Evolutionary conservation across 2,797 vertebrate species (phyloP).

Genomic region (Pogonophryne albipinna): DNA sequence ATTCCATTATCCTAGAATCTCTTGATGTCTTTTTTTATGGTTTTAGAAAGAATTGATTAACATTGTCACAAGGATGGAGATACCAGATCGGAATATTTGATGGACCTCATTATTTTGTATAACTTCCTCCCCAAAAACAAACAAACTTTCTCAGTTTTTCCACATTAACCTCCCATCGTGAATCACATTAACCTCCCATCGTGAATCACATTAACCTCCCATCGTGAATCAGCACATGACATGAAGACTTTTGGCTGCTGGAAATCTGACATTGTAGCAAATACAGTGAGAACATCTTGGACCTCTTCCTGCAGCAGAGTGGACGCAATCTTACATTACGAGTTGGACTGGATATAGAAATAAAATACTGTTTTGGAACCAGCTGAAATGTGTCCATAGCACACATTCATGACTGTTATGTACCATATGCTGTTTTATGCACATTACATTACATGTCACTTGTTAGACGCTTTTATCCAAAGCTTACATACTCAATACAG

Average conservation of each 20-base stretch:
- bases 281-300: background rate
- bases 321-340: background rate
- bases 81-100: background rate
- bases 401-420: background rate
- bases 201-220: no score
- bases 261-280: background rate
- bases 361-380: background rate
- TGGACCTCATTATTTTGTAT: background rate
- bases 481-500: no score
- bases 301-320: background rate
- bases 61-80: background rate
- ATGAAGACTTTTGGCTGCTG: background rate
- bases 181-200: background rate
- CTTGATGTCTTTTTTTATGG: background rate
- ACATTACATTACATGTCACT: no score
- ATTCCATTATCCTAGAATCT: constrained; percentile 23
- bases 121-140: constrained; percentile 5
- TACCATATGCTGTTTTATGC: background rate
- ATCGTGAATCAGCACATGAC: background rate
- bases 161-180: background rate
- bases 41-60: constrained; percentile 10
- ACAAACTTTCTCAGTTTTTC: background rate
- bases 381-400: background rate
- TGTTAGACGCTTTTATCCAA: no score
- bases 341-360: background rate